These are phyloP conservation scores for Acestrorhynchus altus DNA, from an alignment of 2,797 vertebrate genomes.

Conservation along the genomic window DNA sequence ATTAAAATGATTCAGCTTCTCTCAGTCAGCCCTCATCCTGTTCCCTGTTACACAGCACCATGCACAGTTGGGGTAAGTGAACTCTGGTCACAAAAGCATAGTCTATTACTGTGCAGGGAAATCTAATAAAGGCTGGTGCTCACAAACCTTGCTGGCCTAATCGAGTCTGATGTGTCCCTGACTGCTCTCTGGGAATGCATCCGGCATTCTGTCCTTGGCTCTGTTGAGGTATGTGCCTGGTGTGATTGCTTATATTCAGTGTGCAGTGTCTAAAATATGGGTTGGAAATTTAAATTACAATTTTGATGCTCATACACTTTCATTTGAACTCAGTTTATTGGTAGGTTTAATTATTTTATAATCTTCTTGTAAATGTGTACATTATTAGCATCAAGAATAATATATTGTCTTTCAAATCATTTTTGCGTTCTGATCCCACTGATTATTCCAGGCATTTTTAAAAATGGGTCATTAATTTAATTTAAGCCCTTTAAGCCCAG, in stretches of 20 bases:
- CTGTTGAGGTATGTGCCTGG: constrained; percentile 15
- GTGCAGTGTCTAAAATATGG: no score
- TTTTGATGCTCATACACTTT: no score
- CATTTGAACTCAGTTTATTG: no score
- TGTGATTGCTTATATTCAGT: constrained; percentile 15
- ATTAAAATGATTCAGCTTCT: constrained; percentile 33
- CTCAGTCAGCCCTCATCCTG: background rate
- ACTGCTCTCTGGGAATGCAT: constrained; percentile 13
- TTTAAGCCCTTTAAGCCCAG: no score
- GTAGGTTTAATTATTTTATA: no score
- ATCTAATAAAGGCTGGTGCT: constrained; percentile 53
- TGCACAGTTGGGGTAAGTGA: background rate
- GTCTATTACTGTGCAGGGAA: constrained; percentile 43
- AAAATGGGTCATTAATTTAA: no score
- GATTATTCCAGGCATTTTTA: no score
- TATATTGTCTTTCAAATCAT: no score
- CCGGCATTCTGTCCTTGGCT: constrained; percentile 12
- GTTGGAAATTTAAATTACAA: no score
- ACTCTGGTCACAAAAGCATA: constrained; percentile 16
- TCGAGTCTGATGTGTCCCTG: constrained; percentile 42
- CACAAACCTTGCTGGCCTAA: constrained; percentile 38
- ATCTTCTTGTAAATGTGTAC: no score
- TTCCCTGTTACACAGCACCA: background rate
- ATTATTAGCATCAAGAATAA: no score
- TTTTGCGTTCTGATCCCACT: no score